Percentiles rank a stretch among this genome's conserved stretches.
Evolutionary conservation across 2,113 vertebrate genomes (phyloP).

Genomic region (Rhea americana): DNA sequence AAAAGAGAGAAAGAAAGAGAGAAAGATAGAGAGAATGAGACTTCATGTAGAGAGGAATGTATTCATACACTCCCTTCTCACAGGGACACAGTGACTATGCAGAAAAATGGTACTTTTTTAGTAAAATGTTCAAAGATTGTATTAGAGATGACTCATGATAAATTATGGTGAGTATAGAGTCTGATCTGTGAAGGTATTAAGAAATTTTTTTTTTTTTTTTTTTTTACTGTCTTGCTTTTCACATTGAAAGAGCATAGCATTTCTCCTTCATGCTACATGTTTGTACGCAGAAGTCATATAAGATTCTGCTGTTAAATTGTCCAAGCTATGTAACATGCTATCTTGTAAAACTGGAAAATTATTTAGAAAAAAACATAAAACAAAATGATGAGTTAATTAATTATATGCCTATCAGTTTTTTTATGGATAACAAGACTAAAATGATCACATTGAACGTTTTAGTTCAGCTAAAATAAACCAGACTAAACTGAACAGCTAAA

Average conservation of each 20-base stretch:
- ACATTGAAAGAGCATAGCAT: background rate
- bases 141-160: background rate
- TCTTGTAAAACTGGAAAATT: background rate
- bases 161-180: background rate
- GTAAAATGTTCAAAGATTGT: background rate
- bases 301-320: background rate
- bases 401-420: background rate
- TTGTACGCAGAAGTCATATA: background rate
- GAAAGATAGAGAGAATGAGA: too few species aligned
- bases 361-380: background rate
- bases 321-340: rapidly evolving
- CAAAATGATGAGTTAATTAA: background rate
- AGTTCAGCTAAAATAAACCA: background rate
- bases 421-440: background rate
- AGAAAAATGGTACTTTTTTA: background rate
- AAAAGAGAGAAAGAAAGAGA: too few species aligned
- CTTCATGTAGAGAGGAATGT: background rate
- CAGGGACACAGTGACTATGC: background rate
- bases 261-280: background rate
- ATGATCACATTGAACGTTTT: background rate
- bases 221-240: background rate
- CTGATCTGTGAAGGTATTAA: background rate
- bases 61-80: background rate
- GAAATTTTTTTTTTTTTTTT: background rate
- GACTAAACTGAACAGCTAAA: background rate